Conservation (phyloP, 30 jellyfish, hydroid and myxozoan genomes). For the Turritopsis rubra region DNA sequence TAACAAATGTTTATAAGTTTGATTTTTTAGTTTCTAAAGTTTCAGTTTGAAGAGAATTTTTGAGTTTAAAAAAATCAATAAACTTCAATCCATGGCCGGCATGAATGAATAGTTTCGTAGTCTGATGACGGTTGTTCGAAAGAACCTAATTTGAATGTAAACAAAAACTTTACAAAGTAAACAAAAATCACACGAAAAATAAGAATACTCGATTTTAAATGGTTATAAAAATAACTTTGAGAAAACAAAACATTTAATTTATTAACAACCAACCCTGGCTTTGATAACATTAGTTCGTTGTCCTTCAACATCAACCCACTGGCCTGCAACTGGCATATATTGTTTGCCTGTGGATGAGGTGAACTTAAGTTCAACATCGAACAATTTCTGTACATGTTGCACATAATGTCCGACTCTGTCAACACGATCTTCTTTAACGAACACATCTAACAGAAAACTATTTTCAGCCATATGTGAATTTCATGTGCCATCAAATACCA, state of each 20-base stretch:
- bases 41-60: neutral
- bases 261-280: constrained; percentile 78
- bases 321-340: constrained; percentile 89
- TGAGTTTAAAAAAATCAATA: neutral
- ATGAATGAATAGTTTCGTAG: constrained; percentile 28
- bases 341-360: constrained; percentile 85
- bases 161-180: constrained; percentile 30
- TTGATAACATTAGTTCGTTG: constrained; percentile 60
- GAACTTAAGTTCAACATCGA: constrained; percentile 70
- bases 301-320: constrained; percentile 82
- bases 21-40: neutral
- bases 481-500: neutral
- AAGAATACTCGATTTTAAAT: constrained; percentile 25
- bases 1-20: neutral
- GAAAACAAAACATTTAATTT: constrained; percentile 19
- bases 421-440: constrained; percentile 80
- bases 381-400: constrained; percentile 60
- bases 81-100: constrained; percentile 26
- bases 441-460: constrained; percentile 67
- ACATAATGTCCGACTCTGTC: constrained; percentile 64
- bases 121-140: constrained; percentile 30
- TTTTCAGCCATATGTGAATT: constrained; percentile 46
- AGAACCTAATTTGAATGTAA: constrained; percentile 34
- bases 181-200: constrained; percentile 34
- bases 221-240: constrained; percentile 24